Percentiles rank a stretch among this genome's conserved stretches.
Conservation (phyloP, 2,797 vertebrate genomes). For the Vultur gryphus region DNA sequence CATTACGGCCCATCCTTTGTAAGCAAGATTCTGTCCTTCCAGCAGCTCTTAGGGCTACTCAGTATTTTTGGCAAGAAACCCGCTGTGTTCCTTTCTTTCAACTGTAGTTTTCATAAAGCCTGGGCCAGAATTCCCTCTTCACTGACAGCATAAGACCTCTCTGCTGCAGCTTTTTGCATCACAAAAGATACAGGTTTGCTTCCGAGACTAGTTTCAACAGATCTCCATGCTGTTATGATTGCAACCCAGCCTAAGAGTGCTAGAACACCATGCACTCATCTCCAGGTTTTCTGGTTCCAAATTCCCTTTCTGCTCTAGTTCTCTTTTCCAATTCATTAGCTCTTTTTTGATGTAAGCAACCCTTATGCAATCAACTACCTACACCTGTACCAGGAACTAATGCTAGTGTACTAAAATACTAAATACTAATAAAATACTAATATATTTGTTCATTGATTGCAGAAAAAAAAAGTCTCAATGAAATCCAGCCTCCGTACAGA, state of each 20-base stretch:
- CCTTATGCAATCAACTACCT: background rate
- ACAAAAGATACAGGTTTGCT: background rate
- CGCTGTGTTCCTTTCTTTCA: slow-evolving; percentile 5
- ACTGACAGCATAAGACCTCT: background rate
- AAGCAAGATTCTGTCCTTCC: slow-evolving; percentile 41
- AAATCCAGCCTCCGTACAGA: background rate
- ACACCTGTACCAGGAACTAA: background rate
- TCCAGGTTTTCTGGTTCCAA: background rate
- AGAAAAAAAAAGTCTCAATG: background rate
- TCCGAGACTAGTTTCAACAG: background rate
- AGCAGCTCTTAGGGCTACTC: slow-evolving; percentile 9
- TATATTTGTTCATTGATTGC: background rate
- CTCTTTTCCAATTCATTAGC: background rate
- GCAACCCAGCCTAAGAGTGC: background rate
- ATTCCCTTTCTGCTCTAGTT: background rate
- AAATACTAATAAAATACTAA: background rate
- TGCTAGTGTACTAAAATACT: background rate
- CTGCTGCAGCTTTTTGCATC: background rate
- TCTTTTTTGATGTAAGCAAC: background rate
- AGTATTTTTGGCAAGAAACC: slow-evolving; percentile 15
- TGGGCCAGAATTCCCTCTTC: background rate
- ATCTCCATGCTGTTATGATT: background rate
- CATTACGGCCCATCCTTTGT: slow-evolving; percentile 24
- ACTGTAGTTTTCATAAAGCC: background rate
- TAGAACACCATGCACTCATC: background rate